phyloP scores from a whole-genome alignment of 2,888 invertebrate genomes.

The Cryptophagus acutangulus region DNA sequence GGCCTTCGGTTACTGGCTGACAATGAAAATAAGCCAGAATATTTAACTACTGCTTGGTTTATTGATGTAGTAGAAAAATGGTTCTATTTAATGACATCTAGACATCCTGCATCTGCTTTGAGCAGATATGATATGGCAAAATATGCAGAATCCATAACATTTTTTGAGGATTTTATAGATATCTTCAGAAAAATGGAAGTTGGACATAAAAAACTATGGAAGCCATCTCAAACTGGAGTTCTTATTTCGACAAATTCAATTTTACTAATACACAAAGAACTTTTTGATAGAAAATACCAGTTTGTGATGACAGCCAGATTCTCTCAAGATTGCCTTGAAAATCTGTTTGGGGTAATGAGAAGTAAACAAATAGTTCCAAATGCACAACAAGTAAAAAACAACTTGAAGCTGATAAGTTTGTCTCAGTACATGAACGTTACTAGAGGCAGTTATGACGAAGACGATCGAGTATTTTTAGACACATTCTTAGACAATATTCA shows the following conservation, averaged over 20 bases:
- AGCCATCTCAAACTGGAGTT: slow-evolving; percentile 18
- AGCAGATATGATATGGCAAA: slow-evolving; percentile 16
- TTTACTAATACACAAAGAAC: slow-evolving; percentile 15
- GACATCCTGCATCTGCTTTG: slow-evolving; percentile 18
- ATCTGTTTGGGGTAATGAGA: slow-evolving; percentile 20
- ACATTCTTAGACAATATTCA: slow-evolving; percentile 1
- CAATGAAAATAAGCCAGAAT: slow-evolving; percentile 14
- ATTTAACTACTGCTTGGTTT: slow-evolving; percentile 26
- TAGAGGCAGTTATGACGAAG: neutral
- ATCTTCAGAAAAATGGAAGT: slow-evolving; percentile 12
- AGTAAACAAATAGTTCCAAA: slow-evolving; percentile 17
- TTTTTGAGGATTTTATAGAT: slow-evolving; percentile 18
- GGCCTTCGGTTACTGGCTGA: slow-evolving; percentile 19
- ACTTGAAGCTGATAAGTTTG: slow-evolving; percentile 4
- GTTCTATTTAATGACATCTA: slow-evolving; percentile 25
- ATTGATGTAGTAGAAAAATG: slow-evolving; percentile 17
- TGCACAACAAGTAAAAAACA: slow-evolving; percentile 12
- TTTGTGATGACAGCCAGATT: slow-evolving; percentile 8
- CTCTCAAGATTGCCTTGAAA: slow-evolving; percentile 23
- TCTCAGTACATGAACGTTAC: slow-evolving; percentile 6
- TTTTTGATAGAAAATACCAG: slow-evolving; percentile 16
- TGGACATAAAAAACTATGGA: slow-evolving; percentile 17
- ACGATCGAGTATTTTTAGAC: neutral
- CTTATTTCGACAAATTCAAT: slow-evolving; percentile 22
- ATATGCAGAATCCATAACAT: slow-evolving; percentile 14